A percentile compares a stretch with the other conserved stretches of the same genome.
Evolutionary conservation across 2,888 invertebrate species (phyloP).

Genomic region (Conus canariensis): DNA sequence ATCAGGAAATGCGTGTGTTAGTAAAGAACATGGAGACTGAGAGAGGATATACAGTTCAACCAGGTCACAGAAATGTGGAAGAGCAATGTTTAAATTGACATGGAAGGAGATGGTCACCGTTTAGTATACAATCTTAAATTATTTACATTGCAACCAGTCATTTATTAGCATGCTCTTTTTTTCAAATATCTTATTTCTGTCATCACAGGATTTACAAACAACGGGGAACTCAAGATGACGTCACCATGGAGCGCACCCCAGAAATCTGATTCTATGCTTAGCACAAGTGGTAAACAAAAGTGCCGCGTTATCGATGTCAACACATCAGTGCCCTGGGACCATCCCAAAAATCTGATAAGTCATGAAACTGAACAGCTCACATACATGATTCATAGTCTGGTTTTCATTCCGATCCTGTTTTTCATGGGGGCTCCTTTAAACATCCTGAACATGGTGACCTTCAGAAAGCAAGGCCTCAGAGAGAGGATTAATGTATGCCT

Average conservation of each 20-base stretch:
- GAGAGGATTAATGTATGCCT: conserved; percentile 16
- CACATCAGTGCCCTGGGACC: background rate
- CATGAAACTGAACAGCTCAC: background rate
- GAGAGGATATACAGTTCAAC: background rate
- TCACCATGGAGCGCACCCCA: too few relatives aligned
- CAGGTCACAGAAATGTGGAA: background rate
- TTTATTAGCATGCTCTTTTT: too few relatives aligned
- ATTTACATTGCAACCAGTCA: too few relatives aligned
- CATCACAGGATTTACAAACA: too few relatives aligned
- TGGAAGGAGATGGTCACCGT: too few relatives aligned
- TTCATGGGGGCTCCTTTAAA: background rate
- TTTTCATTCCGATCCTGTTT: conserved; percentile 18
- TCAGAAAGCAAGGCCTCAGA: conserved; percentile 20
- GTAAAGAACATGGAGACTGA: too few relatives aligned
- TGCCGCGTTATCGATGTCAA: background rate
- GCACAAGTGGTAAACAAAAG: background rate
- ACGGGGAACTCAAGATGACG: too few relatives aligned
- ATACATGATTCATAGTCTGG: background rate
- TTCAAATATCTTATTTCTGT: too few relatives aligned
- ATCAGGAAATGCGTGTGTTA: background rate
- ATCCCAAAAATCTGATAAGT: background rate
- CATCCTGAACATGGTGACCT: background rate
- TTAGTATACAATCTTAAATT: too few relatives aligned
- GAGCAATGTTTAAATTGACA: background rate
- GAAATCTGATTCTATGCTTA: too few relatives aligned